phyloP scores from a whole-genome alignment of 1,140 invertebrate species.

The Trialeurodes vaporariorum region DNA sequence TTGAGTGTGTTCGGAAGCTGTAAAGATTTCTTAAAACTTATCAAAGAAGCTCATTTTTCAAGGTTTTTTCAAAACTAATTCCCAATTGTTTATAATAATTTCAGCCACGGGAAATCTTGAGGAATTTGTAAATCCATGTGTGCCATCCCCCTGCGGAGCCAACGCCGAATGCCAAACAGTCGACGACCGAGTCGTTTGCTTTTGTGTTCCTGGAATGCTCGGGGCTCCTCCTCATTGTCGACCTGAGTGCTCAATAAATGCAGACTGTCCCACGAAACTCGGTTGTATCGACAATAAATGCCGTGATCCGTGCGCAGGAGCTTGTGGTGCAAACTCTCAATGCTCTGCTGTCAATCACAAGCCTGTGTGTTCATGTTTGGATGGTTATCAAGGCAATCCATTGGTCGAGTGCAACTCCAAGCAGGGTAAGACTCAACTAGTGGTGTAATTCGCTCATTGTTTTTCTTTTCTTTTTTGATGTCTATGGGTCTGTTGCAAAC shows the following conservation, averaged over 20 bases:
- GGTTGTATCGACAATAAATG: conserved; percentile 33
- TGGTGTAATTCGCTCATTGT: too few species aligned
- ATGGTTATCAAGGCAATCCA: conserved; percentile 40
- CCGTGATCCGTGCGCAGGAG: conserved; percentile 35
- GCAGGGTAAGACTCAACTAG: conserved; percentile 32
- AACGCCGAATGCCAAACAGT: conserved; percentile 63
- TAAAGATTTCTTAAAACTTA: too few species aligned
- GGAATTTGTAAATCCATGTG: conserved; percentile 47
- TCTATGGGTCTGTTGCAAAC: too few species aligned
- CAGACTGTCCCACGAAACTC: conserved; percentile 32
- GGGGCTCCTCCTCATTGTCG: conserved; percentile 39
- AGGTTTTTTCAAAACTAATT: too few species aligned
- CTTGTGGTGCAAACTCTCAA: conserved; percentile 37
- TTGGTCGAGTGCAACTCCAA: conserved; percentile 31
- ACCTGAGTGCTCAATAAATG: conserved; percentile 35
- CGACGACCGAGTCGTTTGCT: conserved; percentile 56
- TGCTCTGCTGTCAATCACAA: conserved; percentile 37
- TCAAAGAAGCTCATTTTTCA: too few species aligned
- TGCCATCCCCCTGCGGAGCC: conserved; percentile 68
- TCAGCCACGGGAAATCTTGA: not conserved
- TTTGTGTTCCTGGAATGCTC: conserved; percentile 61
- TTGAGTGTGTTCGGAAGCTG: too few species aligned
- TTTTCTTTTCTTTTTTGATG: not conserved
- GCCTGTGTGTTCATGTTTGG: conserved; percentile 36
- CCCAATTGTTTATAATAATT: not conserved